Percentiles rank a stretch among this genome's conserved stretches.
phyloP scores from a whole-genome alignment of 2,888 invertebrate species.

The Leptinotarsa juncta region DNA sequence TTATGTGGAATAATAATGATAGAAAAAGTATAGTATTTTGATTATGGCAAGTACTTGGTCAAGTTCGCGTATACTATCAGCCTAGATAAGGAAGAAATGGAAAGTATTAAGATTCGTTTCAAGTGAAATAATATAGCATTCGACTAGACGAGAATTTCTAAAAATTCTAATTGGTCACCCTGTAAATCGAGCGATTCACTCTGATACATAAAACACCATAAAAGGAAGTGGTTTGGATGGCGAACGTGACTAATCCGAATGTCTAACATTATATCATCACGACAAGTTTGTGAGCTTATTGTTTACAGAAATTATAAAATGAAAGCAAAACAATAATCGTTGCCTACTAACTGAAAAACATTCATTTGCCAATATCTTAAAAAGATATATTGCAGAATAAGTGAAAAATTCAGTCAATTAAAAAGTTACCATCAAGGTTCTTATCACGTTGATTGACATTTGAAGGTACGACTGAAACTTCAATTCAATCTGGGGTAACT shows the following conservation, averaged over 20 bases:
- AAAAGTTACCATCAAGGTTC: background rate
- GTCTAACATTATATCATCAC: conserved; percentile 10
- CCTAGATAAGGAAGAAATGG: too few species aligned
- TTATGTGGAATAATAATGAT: too few species aligned
- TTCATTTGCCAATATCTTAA: background rate
- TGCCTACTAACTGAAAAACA: background rate
- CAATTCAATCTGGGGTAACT: conserved; percentile 16
- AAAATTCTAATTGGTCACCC: background rate
- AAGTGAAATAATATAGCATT: background rate
- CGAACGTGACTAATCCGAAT: conserved; percentile 25
- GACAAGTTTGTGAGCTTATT: background rate
- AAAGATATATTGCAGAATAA: background rate
- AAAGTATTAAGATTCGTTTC: background rate
- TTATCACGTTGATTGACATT: background rate
- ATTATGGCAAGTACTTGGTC: too few species aligned
- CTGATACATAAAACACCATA: conserved; percentile 12
- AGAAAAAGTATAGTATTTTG: too few species aligned
- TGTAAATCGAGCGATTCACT: background rate
- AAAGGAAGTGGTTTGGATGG: conserved; percentile 30
- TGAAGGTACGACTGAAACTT: background rate
- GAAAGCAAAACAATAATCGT: background rate
- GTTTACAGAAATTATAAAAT: background rate
- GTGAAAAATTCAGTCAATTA: background rate
- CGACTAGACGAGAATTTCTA: background rate
- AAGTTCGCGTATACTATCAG: too few species aligned